Evolutionary conservation across 2,888 invertebrate genomes (phyloP), one percentile per base, ranked within the genome.

Genomic region (Cataglyphis rosenhaueri): DNA sequence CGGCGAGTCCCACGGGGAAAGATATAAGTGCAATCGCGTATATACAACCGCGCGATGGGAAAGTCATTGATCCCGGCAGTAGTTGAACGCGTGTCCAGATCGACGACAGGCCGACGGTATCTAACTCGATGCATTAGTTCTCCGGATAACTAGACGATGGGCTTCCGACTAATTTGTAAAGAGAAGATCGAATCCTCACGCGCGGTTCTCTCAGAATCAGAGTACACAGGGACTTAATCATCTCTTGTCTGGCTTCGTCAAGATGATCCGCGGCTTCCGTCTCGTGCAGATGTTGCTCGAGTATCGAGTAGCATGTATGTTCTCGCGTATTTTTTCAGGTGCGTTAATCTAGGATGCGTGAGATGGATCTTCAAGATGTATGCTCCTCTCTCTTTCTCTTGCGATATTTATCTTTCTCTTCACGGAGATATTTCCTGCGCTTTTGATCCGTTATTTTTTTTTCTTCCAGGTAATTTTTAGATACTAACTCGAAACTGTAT

Each of bases 11-110:
- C 68, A 41, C 41, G 55, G 57, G 71, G 35, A 35, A 61, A 52
- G 48, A 52, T 52, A n/a, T n/a, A 52, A 52, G n/a, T 52, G 57
- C 57, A 21, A 41, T 68, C 57, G 41, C 44, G 41, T 41, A 18
- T 12, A 64, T 12, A 18, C 21, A 38, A 32, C n/a, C 48, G 21
- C 44, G 78, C 25, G 78, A 59, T 70, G 70, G 59, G 59, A 70
- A 59, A 79, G 78, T 79, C 78, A 70, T 79, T 79, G 78, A 79
- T 79, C 78, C 70, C 78, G 70, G 44, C 18, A 41, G 65, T 32
- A 15, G 25, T 18, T 65, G 76, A 41, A 59, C 78, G 68, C 35
- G 78, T 32, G 41, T 78, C 68, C 38, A 76, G 75, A 55, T 35
- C 18, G 44, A 12, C 61, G 41, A 44, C 59, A 62, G 5, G 65